Evolutionary conservation across 64 coral and sea anemone species (phyloP).

Genomic region (Catalaphyllia jardinei): DNA sequence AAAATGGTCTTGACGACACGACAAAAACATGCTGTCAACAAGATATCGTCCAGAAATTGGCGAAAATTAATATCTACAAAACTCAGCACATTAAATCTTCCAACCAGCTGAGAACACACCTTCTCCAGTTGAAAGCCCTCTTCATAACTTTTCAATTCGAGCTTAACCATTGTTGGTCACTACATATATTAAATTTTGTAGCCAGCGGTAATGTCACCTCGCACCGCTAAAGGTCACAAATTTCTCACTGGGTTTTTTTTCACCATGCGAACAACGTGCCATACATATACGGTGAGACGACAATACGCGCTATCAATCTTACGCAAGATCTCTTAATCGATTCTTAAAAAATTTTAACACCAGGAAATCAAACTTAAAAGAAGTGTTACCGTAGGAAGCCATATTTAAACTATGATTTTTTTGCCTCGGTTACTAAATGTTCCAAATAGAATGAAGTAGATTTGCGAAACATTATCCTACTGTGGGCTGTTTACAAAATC

Average conservation of each 20-base stretch:
- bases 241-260: neutral
- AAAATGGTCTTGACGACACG: conserved; percentile 14
- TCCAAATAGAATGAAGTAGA: neutral
- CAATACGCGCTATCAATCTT: neutral
- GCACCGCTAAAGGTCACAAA: neutral
- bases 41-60: neutral
- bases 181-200: neutral
- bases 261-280: neutral
- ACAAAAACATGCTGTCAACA: conserved; percentile 10
- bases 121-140: neutral
- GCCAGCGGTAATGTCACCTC: neutral
- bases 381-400: neutral
- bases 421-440: neutral
- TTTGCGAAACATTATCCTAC: neutral
- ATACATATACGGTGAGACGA: neutral
- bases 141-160: neutral
- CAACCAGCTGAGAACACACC: neutral
- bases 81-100: neutral
- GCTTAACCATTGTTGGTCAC: neutral
- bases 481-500: conserved; percentile 23
- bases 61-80: neutral
- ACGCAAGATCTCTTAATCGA: neutral
- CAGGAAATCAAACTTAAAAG: neutral
- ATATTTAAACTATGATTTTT: neutral
- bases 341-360: neutral